Evolutionary conservation across 2,113 vertebrate species (phyloP).

Genomic region (Corythoichthys haematopterus): DNA sequence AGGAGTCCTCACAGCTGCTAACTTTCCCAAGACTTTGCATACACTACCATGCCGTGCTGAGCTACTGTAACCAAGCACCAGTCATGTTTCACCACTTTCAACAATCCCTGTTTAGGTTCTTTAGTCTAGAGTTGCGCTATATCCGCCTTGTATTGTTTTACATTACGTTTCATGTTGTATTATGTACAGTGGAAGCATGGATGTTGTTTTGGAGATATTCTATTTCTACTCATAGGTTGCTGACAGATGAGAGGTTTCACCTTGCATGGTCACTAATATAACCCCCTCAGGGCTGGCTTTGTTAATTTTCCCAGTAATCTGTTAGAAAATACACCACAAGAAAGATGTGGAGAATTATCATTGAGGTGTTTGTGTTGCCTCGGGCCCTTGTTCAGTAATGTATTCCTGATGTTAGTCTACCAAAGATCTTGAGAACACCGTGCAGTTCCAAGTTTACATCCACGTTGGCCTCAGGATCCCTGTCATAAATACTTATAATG

Average conservation of each 20-base stretch:
- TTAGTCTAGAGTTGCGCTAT: slow-evolving; percentile 34
- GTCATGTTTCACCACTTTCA: slow-evolving; percentile 44
- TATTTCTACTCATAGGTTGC: slow-evolving; percentile 36
- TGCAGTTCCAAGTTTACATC: slow-evolving; percentile 30
- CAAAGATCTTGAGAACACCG: slow-evolving; percentile 26
- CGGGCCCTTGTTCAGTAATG: slow-evolving; percentile 51
- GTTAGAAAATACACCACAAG: slow-evolving; percentile 37
- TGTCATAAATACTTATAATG: slow-evolving; percentile 38
- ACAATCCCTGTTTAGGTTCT: slow-evolving; percentile 30
- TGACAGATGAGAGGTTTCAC: slow-evolving; percentile 40
- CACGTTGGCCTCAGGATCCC: slow-evolving; percentile 17
- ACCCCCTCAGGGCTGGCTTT: slow-evolving; percentile 16
- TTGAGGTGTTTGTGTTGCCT: slow-evolving; percentile 41
- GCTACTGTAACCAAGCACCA: slow-evolving; percentile 48
- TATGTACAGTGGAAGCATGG: slow-evolving; percentile 31
- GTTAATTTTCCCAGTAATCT: slow-evolving; percentile 57
- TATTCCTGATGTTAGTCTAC: slow-evolving; percentile 44
- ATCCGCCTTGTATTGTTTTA: slow-evolving; percentile 37
- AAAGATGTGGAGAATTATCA: slow-evolving; percentile 37
- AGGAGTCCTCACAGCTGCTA: slow-evolving; percentile 56
- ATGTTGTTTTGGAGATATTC: slow-evolving; percentile 27
- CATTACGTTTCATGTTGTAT: slow-evolving; percentile 42
- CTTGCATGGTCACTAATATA: slow-evolving; percentile 29
- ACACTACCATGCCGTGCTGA: slow-evolving; percentile 17
- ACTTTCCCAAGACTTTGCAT: slow-evolving; percentile 48